These are phyloP conservation scores for Macrotis lagotis DNA, from an alignment of 2,113 vertebrate species.

Conservation along the genomic window DNA sequence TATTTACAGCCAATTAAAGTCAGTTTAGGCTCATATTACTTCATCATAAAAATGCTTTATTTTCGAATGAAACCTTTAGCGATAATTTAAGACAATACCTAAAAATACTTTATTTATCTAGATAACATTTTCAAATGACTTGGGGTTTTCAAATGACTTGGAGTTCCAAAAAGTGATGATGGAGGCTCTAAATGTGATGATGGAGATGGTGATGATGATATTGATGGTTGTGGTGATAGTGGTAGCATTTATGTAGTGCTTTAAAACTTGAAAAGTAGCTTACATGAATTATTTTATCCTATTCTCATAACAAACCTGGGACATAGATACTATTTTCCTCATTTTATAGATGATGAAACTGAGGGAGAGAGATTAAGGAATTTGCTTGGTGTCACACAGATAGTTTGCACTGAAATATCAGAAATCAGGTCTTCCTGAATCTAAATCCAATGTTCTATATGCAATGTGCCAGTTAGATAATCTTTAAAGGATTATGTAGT, in stretches of 20 bases:
- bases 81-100: neutral
- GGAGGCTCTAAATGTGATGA: constrained; percentile 23
- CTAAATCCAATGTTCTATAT: neutral
- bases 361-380: neutral
- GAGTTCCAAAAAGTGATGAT: too few relatives aligned
- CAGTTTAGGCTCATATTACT: neutral
- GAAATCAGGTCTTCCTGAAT: neutral
- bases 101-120: neutral
- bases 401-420: neutral
- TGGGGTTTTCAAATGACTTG: neutral
- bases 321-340: neutral
- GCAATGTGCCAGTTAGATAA: neutral
- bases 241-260: neutral
- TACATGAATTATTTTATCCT: neutral
- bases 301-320: neutral
- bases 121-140: neutral
- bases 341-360: neutral
- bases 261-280: neutral
- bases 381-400: neutral
- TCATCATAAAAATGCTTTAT: neutral
- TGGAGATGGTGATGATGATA: neutral
- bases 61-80: constrained; percentile 1
- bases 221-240: neutral
- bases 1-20: neutral
- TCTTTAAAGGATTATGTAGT: neutral